Conservation (phyloP, 2,797 vertebrate species). For the Menidia menidia region DNA sequence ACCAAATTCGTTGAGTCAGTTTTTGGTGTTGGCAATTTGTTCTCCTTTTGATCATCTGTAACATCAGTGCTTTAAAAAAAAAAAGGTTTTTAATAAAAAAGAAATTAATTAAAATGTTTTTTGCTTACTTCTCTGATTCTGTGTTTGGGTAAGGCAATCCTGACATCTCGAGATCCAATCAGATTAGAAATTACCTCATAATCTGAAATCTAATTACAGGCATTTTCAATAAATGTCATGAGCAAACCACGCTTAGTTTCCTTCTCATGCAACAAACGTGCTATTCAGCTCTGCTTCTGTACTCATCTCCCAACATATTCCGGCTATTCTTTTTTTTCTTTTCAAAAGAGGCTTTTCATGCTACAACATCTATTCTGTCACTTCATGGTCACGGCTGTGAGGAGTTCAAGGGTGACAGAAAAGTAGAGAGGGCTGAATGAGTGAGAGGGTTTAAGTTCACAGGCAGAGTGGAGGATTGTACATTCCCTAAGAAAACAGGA, state of each 20-base stretch:
- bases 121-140: not conserved
- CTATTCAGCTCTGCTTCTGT: slow-evolving; percentile 36
- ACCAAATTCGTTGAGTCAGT: too few relatives aligned
- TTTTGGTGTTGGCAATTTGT: not conserved
- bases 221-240: slow-evolving; percentile 6
- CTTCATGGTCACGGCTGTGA: slow-evolving; percentile 54
- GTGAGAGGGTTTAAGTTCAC: slow-evolving; percentile 70
- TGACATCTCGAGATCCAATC: not conserved
- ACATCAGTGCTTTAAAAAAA: not conserved
- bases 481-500: slow-evolving; percentile 82
- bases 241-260: slow-evolving; percentile 2
- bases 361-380: slow-evolving; percentile 69
- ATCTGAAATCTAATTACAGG: not conserved
- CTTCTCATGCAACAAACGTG: slow-evolving; percentile 4
- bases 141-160: not conserved
- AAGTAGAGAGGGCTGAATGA: slow-evolving; percentile 66
- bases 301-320: slow-evolving; percentile 42
- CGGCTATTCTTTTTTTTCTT: slow-evolving; percentile 20
- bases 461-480: slow-evolving; percentile 69
- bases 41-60: not conserved
- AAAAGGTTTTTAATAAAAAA: not conserved
- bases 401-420: slow-evolving; percentile 57
- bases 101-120: not conserved
- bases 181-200: not conserved
- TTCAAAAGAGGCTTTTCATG: slow-evolving; percentile 67